Evolutionary conservation across 2,888 invertebrate genomes (phyloP).

Genomic region (Dicyrtomina minuta): DNA sequence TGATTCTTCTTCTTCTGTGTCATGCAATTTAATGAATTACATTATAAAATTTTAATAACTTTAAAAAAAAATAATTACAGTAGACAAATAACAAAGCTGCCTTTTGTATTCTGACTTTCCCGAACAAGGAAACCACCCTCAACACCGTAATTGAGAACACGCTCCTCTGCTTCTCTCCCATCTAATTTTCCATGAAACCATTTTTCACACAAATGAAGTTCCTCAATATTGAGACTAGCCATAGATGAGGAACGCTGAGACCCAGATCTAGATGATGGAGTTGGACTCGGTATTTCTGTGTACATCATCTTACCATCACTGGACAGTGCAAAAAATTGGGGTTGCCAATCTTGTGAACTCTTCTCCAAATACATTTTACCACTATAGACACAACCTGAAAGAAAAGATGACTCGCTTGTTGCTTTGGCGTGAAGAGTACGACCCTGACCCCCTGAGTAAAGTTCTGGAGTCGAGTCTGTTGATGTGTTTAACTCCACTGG

Average conservation of each 20-base stretch:
- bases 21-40: too few relatives aligned
- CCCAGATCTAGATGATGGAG: not conserved
- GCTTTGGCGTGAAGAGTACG: too few relatives aligned
- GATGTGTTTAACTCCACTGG: too few relatives aligned
- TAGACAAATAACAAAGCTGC: conserved; percentile 92
- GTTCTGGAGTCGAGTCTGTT: not conserved
- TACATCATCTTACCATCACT: conserved; percentile 45
- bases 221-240: conserved; percentile 57
- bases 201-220: conserved; percentile 84
- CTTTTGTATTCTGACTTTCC: conserved; percentile 90
- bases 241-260: too few relatives aligned
- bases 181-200: conserved; percentile 82
- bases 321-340: conserved; percentile 47
- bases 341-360: conserved; percentile 33
- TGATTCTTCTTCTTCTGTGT: too few relatives aligned
- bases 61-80: too few relatives aligned
- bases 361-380: conserved; percentile 49
- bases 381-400: conserved; percentile 42
- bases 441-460: not conserved
- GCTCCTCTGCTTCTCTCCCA: conserved; percentile 66
- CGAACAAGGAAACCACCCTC: conserved; percentile 91
- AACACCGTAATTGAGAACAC: conserved; percentile 75
- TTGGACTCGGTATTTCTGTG: conserved; percentile 39
- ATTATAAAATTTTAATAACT: too few relatives aligned
- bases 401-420: too few relatives aligned